Conservation (phyloP, 2,888 invertebrate species). For the Phengaris arion region DNA sequence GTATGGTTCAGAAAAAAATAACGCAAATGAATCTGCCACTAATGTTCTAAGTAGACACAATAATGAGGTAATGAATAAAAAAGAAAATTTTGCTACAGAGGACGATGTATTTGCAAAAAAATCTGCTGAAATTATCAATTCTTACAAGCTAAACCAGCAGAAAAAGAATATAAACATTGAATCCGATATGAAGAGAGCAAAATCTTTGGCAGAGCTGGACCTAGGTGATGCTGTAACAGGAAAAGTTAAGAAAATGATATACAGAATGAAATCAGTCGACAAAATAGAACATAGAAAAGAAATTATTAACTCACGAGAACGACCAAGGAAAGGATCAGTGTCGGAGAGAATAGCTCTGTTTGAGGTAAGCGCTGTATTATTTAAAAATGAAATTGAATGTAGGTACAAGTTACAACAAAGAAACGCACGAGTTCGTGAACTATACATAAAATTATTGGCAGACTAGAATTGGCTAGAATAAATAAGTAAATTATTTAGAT, state of each 20-base stretch:
- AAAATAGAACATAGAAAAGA: constrained; percentile 46
- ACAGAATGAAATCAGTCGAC: constrained; percentile 58
- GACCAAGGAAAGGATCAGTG: constrained; percentile 57
- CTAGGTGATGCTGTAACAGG: constrained; percentile 55
- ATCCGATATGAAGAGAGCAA: constrained; percentile 42
- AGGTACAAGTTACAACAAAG: not conserved
- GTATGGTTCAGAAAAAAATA: not conserved
- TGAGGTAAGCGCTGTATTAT: constrained; percentile 58
- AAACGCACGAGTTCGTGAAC: no score
- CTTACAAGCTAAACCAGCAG: constrained; percentile 25
- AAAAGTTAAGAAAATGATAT: constrained; percentile 53
- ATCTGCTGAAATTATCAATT: constrained; percentile 29
- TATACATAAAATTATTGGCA: no score
- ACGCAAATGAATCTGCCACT: not conserved
- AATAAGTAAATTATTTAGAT: no score
- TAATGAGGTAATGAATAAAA: not conserved
- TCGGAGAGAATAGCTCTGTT: constrained; percentile 64
- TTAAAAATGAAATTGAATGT: not conserved
- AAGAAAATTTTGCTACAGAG: not conserved
- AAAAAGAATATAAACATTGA: constrained; percentile 34
- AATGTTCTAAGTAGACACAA: not conserved
- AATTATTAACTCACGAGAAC: constrained; percentile 51
- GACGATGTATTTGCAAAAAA: constrained; percentile 16
- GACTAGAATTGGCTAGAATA: no score
- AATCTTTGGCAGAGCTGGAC: constrained; percentile 58